Base-by-base conservation (phyloP, 2,888 invertebrate genomes). In the Ennomos fuscantarius region DNA sequence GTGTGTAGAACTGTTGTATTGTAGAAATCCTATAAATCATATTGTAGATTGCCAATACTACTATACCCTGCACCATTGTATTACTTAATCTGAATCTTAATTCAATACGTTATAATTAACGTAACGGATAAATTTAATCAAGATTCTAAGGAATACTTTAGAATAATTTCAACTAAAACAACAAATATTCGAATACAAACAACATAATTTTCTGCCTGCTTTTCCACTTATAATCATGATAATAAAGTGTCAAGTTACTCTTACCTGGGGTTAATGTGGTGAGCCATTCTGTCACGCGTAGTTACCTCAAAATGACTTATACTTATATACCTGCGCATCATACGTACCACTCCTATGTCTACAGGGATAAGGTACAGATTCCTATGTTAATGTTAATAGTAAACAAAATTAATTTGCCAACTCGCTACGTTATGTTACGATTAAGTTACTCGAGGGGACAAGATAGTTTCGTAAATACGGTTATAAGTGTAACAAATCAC, bases 231-330 rank as follows among this genome's bases (percentile, higher is more conserved):
- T 49, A 63, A 47, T 67, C 65, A 56, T 61, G 55, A 64, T 62
- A 68, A 65, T 62, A 63, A 62, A 65, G 60, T 65, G 60, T 63
- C 63, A 57, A 47, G 58, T 67, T 60, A 67, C 63, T 53, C 49
- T 60, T 65, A 65, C 65, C 66, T 65, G 65, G 48, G 62, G 58
- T 63, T 63, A 67, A 68, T 65, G 63, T 65, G 65, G 62, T 63
- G 63, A 63, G 59, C 50, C 55, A 49, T 45, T 54, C 60, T 45
- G 62, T 60, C 62, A 68, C 55, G 63, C 60, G 48, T 63, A 60
- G 56, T 65, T 65, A 57, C 62, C 58, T 60, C 60, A 31, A 59
- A 62, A 65, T 62, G 58, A 52, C 56, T 60, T 57, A 62, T 53
- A 51, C 51, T 45, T 53, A 57, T 54, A 55, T 55, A 53, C 50